Percentiles rank a stretch among this genome's conserved stretches.
Conservation (phyloP, 2,888 invertebrate genomes). For the Eristalis intricaria region DNA sequence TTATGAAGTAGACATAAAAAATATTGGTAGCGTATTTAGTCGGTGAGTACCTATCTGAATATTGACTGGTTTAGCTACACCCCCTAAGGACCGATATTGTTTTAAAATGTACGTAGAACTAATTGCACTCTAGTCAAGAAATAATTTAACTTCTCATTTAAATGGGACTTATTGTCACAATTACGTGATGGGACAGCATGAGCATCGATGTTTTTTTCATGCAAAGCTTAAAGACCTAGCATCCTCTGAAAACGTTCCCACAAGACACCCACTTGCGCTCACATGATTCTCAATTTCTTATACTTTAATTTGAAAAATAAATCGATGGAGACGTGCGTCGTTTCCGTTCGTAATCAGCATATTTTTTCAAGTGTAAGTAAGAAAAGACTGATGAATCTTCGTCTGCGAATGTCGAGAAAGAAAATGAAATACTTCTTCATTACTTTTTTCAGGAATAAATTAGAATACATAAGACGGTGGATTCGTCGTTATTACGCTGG, state of each 20-base stretch:
- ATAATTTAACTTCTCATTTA: neutral
- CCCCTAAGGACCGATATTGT: neutral
- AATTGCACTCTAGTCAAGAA: neutral
- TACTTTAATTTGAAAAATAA: neutral
- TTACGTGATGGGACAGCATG: neutral
- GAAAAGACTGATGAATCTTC: neutral
- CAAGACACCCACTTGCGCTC: too few relatives aligned
- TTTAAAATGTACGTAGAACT: neutral
- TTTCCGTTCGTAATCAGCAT: neutral
- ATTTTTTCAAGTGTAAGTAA: neutral
- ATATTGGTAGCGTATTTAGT: too few relatives aligned
- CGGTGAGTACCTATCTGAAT: neutral
- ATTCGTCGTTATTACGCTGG: neutral
- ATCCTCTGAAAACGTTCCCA: neutral
- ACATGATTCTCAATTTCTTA: neutral
- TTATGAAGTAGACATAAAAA: neutral
- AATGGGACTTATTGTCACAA: neutral
- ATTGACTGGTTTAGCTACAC: neutral
- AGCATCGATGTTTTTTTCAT: neutral
- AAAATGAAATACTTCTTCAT: neutral
- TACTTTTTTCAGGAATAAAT: neutral
- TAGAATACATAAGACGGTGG: neutral
- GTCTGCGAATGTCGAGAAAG: neutral
- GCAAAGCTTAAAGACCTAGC: neutral
- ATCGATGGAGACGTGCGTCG: neutral